Evolutionary conservation across 2,888 invertebrate genomes (phyloP).

Genomic region (Drosophila birchii): DNA sequence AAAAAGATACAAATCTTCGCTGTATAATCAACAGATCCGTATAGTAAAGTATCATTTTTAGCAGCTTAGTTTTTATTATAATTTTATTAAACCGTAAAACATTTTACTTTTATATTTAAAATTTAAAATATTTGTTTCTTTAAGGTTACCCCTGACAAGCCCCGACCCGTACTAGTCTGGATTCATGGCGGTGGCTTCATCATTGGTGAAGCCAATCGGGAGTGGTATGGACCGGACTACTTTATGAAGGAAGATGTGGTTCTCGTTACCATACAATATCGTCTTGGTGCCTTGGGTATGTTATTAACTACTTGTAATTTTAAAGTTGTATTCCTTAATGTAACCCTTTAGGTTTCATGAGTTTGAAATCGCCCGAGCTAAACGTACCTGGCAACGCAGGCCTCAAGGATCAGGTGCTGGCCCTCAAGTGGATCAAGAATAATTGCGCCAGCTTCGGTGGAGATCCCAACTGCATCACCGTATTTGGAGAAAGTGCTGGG

Average conservation of each 20-base stretch:
- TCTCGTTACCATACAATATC: slow-evolving; percentile 85
- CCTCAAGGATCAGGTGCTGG: slow-evolving; percentile 86
- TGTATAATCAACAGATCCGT: neutral
- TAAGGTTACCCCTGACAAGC: slow-evolving; percentile 76
- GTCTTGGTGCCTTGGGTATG: slow-evolving; percentile 85
- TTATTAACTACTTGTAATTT: neutral
- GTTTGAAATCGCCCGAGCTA: slow-evolving; percentile 84
- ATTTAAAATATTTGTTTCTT: neutral
- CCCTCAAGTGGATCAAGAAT: slow-evolving; percentile 86
- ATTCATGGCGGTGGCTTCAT: slow-evolving; percentile 86
- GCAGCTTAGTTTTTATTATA: neutral
- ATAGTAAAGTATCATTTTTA: no score
- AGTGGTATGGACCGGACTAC: slow-evolving; percentile 85
- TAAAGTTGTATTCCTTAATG: neutral
- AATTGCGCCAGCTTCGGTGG: slow-evolving; percentile 86
- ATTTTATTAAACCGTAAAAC: no score
- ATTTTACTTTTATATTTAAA: no score
- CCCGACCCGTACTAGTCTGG: slow-evolving; percentile 85
- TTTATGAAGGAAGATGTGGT: slow-evolving; percentile 85
- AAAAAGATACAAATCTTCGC: fast-evolving
- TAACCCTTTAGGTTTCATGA: slow-evolving; percentile 85
- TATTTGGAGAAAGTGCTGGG: slow-evolving; percentile 86
- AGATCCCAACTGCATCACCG: slow-evolving; percentile 86
- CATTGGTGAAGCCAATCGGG: slow-evolving; percentile 84
- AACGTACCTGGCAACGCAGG: slow-evolving; percentile 86